A percentile compares a stretch with the other conserved stretches of the same genome.
phyloP scores from a whole-genome alignment of 1,140 invertebrate species.

The Steinernema feltiae region DNA sequence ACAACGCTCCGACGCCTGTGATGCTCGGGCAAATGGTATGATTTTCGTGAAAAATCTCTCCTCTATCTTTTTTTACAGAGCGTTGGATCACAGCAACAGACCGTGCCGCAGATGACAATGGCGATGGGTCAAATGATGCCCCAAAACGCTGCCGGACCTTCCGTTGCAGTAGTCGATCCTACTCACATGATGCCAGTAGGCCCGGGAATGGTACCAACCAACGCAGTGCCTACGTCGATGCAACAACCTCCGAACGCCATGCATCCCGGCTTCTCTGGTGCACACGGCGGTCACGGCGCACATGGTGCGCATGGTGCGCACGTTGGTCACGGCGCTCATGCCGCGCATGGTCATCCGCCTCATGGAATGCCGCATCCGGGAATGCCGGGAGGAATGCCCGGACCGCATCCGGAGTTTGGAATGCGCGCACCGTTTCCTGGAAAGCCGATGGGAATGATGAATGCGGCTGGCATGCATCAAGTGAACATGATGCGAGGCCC shows the following conservation, averaged over 20 bases:
- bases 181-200: background rate
- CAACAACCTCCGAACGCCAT: background rate
- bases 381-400: background rate
- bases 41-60: background rate
- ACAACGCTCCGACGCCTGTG: background rate
- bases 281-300: too few species aligned
- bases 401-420: slow-evolving; percentile 1
- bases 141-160: background rate
- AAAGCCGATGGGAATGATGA: slow-evolving; percentile 11
- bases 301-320: too few species aligned
- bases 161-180: background rate
- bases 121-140: background rate
- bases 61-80: background rate
- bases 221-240: background rate
- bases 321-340: too few species aligned
- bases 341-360: background rate
- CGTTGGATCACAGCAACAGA: background rate
- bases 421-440: background rate
- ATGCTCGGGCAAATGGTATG: too few species aligned
- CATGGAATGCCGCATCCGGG: background rate
- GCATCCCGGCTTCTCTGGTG: background rate
- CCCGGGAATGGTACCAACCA: background rate
- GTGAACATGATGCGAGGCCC: background rate
- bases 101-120: background rate
- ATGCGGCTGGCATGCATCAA: background rate